phyloP scores from a whole-genome alignment of 2,888 invertebrate species.

The Hoplodrina ambigua region DNA sequence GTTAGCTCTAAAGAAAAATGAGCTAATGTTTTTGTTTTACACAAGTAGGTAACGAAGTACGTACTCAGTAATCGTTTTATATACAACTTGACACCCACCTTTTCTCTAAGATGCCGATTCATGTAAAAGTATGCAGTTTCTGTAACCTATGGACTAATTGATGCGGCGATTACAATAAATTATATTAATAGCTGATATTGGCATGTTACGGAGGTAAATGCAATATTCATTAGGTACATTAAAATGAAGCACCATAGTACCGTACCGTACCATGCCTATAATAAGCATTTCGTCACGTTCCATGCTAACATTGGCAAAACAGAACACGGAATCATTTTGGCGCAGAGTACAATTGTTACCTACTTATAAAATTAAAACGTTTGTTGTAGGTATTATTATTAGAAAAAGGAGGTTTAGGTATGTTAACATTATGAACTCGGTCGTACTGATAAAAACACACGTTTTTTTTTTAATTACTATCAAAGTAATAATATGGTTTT shows the following conservation, averaged over 20 bases:
- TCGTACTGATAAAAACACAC: no score
- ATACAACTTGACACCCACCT: conserved; percentile 1
- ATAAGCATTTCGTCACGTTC: neutral
- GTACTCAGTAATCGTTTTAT: conserved; percentile 10
- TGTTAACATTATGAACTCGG: no score
- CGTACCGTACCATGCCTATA: no score
- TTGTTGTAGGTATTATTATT: no score
- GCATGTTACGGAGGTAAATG: neutral
- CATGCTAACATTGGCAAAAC: neutral
- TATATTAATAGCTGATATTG: conserved; percentile 11
- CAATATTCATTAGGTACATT: no score
- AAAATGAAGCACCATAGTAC: no score
- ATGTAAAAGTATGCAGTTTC: conserved; percentile 1
- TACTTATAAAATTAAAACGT: no score
- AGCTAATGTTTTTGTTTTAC: neutral
- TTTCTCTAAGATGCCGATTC: neutral
- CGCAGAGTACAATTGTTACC: no score
- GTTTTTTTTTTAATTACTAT: no score
- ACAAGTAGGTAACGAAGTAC: neutral
- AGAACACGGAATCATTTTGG: neutral
- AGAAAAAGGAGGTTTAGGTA: no score
- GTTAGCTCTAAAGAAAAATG: neutral
- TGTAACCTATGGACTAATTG: conserved; percentile 25
- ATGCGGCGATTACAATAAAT: conserved; percentile 3
- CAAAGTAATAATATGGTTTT: no score